Conservation (phyloP, 1,140 invertebrate genomes). For the Tribolium madens region DNA sequence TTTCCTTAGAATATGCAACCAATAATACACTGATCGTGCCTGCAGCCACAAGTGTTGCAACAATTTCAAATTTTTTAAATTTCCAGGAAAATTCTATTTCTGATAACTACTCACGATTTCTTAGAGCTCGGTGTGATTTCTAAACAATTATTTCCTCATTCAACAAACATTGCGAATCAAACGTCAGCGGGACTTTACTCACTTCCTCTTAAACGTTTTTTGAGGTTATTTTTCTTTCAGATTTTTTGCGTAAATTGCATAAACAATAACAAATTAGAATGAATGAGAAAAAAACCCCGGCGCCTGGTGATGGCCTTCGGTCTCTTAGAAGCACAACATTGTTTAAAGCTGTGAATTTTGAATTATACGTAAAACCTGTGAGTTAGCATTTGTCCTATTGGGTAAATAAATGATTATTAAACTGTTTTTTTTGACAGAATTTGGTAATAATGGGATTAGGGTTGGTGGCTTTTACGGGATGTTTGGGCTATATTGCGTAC, state of each 20-base stretch:
- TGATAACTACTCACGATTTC: background rate
- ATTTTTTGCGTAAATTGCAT: background rate
- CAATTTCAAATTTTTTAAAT: background rate
- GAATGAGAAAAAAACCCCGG: slow-evolving; percentile 47
- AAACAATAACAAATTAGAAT: slow-evolving; percentile 12
- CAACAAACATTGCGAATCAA: background rate
- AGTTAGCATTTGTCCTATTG: slow-evolving; percentile 59
- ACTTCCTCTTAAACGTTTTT: background rate
- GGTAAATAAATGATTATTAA: too few relatives aligned
- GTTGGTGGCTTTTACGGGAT: slow-evolving; percentile 72
- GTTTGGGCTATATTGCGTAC: slow-evolving; percentile 80
- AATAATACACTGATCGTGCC: background rate
- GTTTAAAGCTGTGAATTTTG: slow-evolving; percentile 84
- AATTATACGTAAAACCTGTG: slow-evolving; percentile 86
- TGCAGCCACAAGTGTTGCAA: background rate
- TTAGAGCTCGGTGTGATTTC: background rate
- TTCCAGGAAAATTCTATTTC: background rate
- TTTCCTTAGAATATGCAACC: background rate
- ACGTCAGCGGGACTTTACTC: background rate
- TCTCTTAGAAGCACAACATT: slow-evolving; percentile 77
- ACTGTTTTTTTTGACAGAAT: slow-evolving; percentile 75
- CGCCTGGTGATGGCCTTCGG: slow-evolving; percentile 82
- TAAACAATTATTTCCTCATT: background rate
- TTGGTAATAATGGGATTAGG: slow-evolving; percentile 83
- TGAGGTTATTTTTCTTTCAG: slow-evolving; percentile 3